Percentiles rank a stretch among this genome's conserved stretches.
Conservation (phyloP, 2,797 vertebrate species). For the Dendrocincla fuliginosa region DNA sequence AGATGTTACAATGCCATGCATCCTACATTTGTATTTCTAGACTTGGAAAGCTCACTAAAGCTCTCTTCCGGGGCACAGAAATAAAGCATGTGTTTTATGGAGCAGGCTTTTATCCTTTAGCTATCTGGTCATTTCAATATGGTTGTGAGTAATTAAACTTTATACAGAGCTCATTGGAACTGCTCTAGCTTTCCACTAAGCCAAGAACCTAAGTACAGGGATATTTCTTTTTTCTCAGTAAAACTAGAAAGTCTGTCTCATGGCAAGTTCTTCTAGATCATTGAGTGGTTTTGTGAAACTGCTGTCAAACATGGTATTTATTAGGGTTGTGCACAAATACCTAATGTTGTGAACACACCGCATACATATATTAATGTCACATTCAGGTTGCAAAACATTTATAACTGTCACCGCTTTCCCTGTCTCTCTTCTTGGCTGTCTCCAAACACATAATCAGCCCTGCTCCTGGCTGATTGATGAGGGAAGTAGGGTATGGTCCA, state of each 20-base stretch:
- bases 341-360: background rate
- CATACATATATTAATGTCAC: constrained; percentile 28
- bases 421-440: background rate
- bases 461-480: background rate
- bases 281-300: background rate
- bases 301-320: background rate
- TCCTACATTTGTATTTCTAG: background rate
- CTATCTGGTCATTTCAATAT: background rate
- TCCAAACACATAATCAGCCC: background rate
- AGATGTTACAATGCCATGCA: background rate
- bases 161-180: background rate
- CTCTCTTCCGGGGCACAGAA: background rate
- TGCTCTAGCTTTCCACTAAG: background rate
- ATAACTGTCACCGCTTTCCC: background rate
- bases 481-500: background rate
- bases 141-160: background rate
- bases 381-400: constrained; percentile 27
- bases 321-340: constrained; percentile 2
- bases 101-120: background rate
- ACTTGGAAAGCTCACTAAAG: background rate
- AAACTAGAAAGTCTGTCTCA: background rate
- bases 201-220: background rate
- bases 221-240: background rate
- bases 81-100: background rate
- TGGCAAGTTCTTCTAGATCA: background rate